Evolutionary conservation across 2,797 vertebrate genomes (phyloP).

Genomic region (Catharus ustulatus): DNA sequence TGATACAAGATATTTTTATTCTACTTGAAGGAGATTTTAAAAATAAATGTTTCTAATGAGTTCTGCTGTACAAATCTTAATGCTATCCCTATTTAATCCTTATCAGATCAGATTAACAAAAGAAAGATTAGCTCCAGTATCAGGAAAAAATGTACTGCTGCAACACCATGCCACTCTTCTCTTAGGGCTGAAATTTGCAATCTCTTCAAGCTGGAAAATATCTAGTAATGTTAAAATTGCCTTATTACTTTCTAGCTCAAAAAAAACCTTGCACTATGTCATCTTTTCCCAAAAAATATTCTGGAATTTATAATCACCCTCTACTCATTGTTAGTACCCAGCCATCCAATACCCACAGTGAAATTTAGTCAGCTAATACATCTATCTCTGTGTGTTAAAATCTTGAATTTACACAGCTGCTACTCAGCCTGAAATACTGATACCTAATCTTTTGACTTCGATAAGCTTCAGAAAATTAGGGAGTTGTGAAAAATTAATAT

Average conservation of each 20-base stretch:
- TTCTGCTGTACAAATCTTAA: not conserved
- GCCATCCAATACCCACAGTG: not conserved
- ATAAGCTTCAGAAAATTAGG: not conserved
- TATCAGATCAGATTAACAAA: slow-evolving; percentile 2
- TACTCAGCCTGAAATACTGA: not conserved
- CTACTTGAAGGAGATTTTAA: not conserved
- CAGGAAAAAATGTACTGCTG: not conserved
- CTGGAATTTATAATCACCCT: not conserved
- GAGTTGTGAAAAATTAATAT: not conserved
- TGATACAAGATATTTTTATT: not conserved
- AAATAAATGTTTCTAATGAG: not conserved
- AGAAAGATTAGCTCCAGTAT: not conserved
- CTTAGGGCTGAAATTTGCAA: not conserved
- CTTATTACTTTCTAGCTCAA: not conserved
- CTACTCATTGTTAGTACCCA: not conserved
- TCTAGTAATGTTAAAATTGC: not conserved
- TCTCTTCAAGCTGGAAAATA: not conserved
- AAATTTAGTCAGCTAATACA: not conserved
- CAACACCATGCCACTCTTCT: not conserved
- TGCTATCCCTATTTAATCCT: not conserved
- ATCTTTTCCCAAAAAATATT: not conserved
- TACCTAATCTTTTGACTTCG: not conserved
- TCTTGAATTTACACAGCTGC: not conserved
- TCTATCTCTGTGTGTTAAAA: not conserved
- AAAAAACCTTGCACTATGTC: not conserved